Conservation (phyloP, 2,888 invertebrate genomes). For the Omphaloscelis lunosa region DNA sequence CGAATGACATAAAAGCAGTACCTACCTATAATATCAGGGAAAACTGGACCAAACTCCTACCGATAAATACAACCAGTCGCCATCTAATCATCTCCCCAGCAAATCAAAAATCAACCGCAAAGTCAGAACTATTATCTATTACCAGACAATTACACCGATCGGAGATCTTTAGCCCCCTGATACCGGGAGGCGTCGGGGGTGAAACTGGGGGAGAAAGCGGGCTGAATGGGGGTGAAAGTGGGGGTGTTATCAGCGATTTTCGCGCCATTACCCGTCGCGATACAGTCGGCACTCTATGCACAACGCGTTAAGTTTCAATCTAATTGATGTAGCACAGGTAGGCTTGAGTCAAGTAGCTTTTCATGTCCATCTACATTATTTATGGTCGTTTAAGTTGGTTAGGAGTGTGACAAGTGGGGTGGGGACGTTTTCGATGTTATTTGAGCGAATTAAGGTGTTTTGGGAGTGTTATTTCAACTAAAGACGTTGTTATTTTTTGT, state of each 20-base stretch:
- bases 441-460: not conserved
- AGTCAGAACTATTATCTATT: slow-evolving; percentile 78
- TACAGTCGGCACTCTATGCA: slow-evolving; percentile 87
- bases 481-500: not conserved
- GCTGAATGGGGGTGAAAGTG: slow-evolving; percentile 54
- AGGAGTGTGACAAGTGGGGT: slow-evolving; percentile 19
- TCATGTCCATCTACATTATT: slow-evolving; percentile 57
- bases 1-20: not conserved
- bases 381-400: slow-evolving; percentile 32
- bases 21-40: not conserved
- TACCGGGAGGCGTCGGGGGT: slow-evolving; percentile 68
- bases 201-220: slow-evolving; percentile 63
- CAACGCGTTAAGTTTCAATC: slow-evolving; percentile 79
- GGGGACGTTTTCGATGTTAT: slow-evolving; percentile 1
- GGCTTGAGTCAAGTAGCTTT: slow-evolving; percentile 60
- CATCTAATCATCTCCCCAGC: slow-evolving; percentile 51
- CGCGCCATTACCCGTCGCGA: slow-evolving; percentile 88
- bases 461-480: not conserved
- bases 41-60: slow-evolving; percentile 1
- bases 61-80: slow-evolving; percentile 21
- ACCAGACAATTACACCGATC: slow-evolving; percentile 86
- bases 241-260: slow-evolving; percentile 83
- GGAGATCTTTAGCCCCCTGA: slow-evolving; percentile 80
- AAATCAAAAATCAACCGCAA: slow-evolving; percentile 64
- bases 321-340: slow-evolving; percentile 80